Percentiles rank a stretch among this genome's conserved stretches.
Evolutionary conservation across 2,888 invertebrate species (phyloP).

Genomic region (Epinotia demarniana): DNA sequence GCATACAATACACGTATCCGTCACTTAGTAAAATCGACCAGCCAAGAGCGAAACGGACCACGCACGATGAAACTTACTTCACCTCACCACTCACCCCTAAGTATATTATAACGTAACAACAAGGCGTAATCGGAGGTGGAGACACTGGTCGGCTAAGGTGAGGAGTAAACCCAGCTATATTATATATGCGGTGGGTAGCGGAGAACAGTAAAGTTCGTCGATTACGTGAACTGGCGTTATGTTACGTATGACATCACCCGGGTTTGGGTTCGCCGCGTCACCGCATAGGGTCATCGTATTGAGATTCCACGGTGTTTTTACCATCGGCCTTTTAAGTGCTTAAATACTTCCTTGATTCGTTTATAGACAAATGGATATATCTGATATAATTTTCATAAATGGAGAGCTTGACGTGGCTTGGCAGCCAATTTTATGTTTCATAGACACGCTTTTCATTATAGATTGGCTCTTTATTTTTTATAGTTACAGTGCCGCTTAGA

Average conservation of each 20-base stretch:
- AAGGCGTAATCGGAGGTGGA: background rate
- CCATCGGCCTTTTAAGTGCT: slow-evolving; percentile 8
- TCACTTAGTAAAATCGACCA: too few species aligned
- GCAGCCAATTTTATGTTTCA: too few species aligned
- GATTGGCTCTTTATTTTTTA: too few species aligned
- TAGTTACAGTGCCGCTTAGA: too few species aligned
- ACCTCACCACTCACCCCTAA: too few species aligned
- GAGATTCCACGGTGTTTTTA: slow-evolving; percentile 40
- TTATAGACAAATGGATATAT: background rate
- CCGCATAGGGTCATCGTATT: slow-evolving; percentile 46
- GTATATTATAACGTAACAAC: background rate
- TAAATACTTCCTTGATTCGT: slow-evolving; percentile 40
- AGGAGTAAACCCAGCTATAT: background rate
- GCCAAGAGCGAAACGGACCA: too few species aligned
- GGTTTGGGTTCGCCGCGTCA: slow-evolving; percentile 54
- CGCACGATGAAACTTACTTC: too few species aligned
- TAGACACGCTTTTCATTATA: too few species aligned
- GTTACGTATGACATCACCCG: slow-evolving; percentile 59
- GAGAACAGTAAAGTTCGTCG: slow-evolving; percentile 32
- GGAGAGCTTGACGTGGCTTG: background rate
- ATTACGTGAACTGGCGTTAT: slow-evolving; percentile 50
- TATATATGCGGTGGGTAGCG: slow-evolving; percentile 23
- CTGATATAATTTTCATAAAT: background rate
- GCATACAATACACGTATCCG: too few species aligned
- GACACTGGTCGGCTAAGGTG: background rate